These are phyloP conservation scores for Ochlodes sylvanus DNA, from an alignment of 2,888 invertebrate genomes.

Conservation along the genomic window DNA sequence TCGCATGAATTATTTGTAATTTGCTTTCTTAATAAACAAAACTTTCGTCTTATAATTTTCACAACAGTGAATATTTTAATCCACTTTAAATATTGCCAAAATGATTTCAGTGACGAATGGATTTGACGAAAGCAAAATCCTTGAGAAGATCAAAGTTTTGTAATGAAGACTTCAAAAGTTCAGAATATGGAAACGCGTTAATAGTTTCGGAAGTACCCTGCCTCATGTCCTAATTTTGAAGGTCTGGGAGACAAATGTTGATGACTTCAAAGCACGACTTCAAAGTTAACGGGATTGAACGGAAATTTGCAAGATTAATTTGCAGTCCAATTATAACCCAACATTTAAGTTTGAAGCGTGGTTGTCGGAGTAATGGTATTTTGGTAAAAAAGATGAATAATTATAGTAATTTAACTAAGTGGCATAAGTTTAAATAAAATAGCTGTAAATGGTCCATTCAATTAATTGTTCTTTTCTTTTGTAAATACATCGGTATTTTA, in stretches of 20 bases:
- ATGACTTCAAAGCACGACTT: constrained; percentile 8
- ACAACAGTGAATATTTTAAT: no score
- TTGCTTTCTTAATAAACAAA: constrained; percentile 10
- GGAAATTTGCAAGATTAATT: constrained; percentile 28
- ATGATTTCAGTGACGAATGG: no score
- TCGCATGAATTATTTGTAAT: constrained; percentile 18
- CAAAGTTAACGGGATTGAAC: constrained; percentile 18
- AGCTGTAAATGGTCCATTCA: no score
- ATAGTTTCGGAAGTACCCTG: neutral
- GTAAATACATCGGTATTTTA: no score
- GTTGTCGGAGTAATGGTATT: neutral
- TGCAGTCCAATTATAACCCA: constrained; percentile 14
- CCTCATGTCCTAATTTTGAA: constrained; percentile 13
- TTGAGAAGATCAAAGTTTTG: neutral
- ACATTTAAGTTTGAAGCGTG: constrained; percentile 1
- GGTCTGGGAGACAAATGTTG: constrained; percentile 13
- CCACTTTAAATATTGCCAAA: no score
- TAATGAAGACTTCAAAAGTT: constrained; percentile 5
- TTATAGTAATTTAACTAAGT: no score
- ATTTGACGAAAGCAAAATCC: neutral
- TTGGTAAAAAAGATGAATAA: neutral
- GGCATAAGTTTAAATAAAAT: no score
- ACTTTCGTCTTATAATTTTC: neutral
- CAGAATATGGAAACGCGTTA: constrained; percentile 6
- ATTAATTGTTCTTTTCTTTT: no score